Conservation (phyloP, 2,113 vertebrate species). For the Antennarius striatus region DNA sequence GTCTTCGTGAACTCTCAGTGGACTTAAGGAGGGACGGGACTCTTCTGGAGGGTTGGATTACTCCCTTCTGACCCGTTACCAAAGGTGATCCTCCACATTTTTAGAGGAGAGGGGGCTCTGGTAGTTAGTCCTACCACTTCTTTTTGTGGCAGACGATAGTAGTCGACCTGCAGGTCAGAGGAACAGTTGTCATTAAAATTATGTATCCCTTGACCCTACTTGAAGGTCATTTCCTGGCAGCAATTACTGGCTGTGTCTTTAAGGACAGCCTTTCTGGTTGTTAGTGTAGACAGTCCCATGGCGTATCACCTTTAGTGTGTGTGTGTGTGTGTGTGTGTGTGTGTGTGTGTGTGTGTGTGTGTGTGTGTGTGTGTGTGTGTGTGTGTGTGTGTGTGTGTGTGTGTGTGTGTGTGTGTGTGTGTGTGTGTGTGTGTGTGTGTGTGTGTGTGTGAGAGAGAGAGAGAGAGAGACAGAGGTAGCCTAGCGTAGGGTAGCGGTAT, state of each 20-base stretch:
- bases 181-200: conserved; percentile 69
- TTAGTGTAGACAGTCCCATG: conserved; percentile 56
- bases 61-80: conserved; percentile 71
- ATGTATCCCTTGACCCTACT: conserved; percentile 68
- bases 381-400: conserved; percentile 17
- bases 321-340: conserved; percentile 3
- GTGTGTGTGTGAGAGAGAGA: conserved; percentile 4
- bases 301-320: conserved; percentile 22
- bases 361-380: neutral
- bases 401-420: neutral
- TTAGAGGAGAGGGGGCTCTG: conserved; percentile 47
- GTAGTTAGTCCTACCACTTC: conserved; percentile 55
- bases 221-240: conserved; percentile 67
- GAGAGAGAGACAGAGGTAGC: neutral
- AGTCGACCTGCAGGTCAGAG: conserved; percentile 61
- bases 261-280: conserved; percentile 56
- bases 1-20: conserved; percentile 66
- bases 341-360: neutral
- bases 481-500: conserved; percentile 21
- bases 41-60: conserved; percentile 58
- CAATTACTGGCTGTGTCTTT: conserved; percentile 69
- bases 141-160: conserved; percentile 56
- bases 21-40: conserved; percentile 65
- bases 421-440: neutral
- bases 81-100: conserved; percentile 69